Evolutionary conservation across 2,888 invertebrate genomes (phyloP).

Genomic region (Byasa hedistus): DNA sequence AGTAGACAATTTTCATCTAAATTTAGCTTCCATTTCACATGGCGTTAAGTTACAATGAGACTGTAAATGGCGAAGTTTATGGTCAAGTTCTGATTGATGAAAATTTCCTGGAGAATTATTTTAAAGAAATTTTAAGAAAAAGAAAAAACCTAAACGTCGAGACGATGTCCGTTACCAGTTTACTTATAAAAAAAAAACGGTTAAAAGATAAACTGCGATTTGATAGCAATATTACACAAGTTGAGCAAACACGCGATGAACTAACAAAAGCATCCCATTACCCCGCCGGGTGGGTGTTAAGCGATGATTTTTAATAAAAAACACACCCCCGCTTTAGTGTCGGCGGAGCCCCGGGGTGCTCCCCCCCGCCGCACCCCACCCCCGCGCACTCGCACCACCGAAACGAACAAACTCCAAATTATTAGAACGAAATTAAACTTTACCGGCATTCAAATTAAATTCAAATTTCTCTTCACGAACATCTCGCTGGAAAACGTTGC

Average conservation of each 20-base stretch:
- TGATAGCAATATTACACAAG: background rate
- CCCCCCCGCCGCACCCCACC: constrained; percentile 13
- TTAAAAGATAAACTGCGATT: too few relatives aligned
- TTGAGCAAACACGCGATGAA: constrained; percentile 11
- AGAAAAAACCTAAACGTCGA: too few relatives aligned
- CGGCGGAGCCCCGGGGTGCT: constrained; percentile 58
- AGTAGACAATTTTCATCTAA: too few relatives aligned
- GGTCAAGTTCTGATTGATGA: too few relatives aligned
- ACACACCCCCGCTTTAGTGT: constrained; percentile 62
- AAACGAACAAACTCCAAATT: constrained; percentile 28
- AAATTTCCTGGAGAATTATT: too few relatives aligned
- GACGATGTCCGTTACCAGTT: too few relatives aligned
- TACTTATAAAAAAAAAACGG: too few relatives aligned
- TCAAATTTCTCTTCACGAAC: background rate
- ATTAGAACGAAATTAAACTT: constrained; percentile 28
- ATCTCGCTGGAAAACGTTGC: background rate
- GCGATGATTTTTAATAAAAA: constrained; percentile 74
- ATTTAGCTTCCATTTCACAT: too few relatives aligned
- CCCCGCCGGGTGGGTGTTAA: constrained; percentile 45
- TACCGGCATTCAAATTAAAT: constrained; percentile 4
- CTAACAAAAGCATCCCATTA: constrained; percentile 39
- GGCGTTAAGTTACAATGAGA: too few relatives aligned
- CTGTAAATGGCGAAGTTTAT: too few relatives aligned
- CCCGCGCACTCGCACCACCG: constrained; percentile 13
- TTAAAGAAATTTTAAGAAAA: too few relatives aligned